Evolutionary conservation across 2,113 vertebrate species (phyloP).

Genomic region (Chitala chitala): DNA sequence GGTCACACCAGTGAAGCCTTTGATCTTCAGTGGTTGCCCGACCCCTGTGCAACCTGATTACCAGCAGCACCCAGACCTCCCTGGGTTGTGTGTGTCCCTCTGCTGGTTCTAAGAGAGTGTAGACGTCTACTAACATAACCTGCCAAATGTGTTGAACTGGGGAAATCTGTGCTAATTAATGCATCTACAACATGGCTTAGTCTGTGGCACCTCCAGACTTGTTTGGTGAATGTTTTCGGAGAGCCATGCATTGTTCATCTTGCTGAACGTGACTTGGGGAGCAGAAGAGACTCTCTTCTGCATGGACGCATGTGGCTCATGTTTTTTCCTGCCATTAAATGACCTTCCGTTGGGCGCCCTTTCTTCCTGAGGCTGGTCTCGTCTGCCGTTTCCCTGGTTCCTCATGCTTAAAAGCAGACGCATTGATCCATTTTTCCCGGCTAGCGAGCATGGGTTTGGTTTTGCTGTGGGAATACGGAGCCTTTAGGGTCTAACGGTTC

Average conservation of each 20-base stretch:
- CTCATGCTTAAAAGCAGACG: background rate
- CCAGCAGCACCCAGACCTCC: background rate
- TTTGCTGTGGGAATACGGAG: background rate
- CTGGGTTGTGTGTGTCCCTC: background rate
- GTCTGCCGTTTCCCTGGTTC: no score
- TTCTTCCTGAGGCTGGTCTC: background rate
- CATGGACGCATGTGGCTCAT: background rate
- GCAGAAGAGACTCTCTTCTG: background rate
- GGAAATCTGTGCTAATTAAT: background rate
- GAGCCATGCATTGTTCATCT: background rate
- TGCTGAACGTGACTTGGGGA: background rate
- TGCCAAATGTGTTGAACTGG: background rate
- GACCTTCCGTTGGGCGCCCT: background rate
- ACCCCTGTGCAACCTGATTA: background rate
- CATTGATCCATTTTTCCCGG: constrained; percentile 4
- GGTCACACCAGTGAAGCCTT: background rate
- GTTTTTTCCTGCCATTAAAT: background rate
- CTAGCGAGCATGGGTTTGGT: background rate
- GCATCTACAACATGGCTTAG: background rate
- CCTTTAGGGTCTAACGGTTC: background rate
- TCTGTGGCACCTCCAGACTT: no score
- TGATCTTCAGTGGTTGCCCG: no score
- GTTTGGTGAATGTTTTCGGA: background rate
- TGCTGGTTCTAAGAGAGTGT: no score
- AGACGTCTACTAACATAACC: background rate